Conservation (phyloP, 2,888 invertebrate species). For the Gortyna flavago region DNA sequence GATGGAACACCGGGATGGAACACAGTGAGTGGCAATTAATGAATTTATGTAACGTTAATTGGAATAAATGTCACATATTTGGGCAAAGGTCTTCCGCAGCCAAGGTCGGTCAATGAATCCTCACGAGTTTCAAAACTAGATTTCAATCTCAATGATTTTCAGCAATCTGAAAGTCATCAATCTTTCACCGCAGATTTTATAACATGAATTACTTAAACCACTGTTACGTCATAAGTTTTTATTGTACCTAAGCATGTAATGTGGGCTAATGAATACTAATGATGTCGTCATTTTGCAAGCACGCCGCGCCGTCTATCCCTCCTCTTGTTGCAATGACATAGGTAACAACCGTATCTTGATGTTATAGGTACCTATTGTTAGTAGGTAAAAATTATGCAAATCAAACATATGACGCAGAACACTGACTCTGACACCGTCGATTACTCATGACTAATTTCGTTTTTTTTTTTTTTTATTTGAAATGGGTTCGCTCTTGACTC, state of each 20-base stretch:
- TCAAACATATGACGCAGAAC: slow-evolving; percentile 24
- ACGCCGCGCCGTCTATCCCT: slow-evolving; percentile 32
- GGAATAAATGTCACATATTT: not conserved
- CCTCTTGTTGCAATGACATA: slow-evolving; percentile 37
- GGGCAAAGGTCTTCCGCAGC: not conserved
- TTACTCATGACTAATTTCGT: slow-evolving; percentile 42
- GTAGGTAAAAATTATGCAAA: slow-evolving; percentile 26
- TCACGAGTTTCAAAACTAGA: not conserved
- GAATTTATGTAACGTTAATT: not conserved
- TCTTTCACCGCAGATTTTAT: not conserved
- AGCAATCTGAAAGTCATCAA: not conserved
- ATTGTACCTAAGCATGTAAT: slow-evolving; percentile 6
- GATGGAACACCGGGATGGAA: too few species aligned
- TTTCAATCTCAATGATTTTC: not conserved
- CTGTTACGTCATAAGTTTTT: slow-evolving; percentile 31
- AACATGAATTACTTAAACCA: not conserved
- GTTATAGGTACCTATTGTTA: not conserved
- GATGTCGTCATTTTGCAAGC: slow-evolving; percentile 27
- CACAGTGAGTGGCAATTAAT: not conserved
- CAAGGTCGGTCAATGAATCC: too few species aligned
- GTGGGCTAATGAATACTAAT: not conserved
- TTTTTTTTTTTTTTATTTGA: too few species aligned
- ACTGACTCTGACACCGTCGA: slow-evolving; percentile 8
- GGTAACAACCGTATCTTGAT: slow-evolving; percentile 7
- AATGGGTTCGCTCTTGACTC: too few species aligned